These are phyloP conservation scores for Champsocephalus gunnari DNA, from an alignment of 2,797 vertebrate genomes.

Conservation along the genomic window DNA sequence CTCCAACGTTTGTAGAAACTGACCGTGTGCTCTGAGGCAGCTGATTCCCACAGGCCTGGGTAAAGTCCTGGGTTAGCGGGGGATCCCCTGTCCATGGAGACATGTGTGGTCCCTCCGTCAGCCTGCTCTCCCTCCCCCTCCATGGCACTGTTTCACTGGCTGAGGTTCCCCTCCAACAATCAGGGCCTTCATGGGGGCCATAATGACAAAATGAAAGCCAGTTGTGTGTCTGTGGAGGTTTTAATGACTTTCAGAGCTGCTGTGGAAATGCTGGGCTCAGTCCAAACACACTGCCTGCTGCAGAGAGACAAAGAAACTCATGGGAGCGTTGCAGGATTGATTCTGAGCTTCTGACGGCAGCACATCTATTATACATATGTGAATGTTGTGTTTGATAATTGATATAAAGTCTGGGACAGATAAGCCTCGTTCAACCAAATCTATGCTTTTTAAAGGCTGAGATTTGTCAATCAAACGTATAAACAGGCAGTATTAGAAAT, in stretches of 20 bases:
- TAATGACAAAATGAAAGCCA: conserved; percentile 77
- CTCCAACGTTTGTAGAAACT: background rate
- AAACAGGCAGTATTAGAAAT: background rate
- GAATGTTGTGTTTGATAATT: background rate
- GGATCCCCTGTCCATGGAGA: conserved; percentile 65
- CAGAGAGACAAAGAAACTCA: conserved; percentile 50
- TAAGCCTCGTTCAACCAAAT: background rate
- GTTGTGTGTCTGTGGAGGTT: conserved; percentile 73
- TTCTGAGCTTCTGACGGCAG: conserved; percentile 5
- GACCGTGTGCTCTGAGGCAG: conserved; percentile 28
- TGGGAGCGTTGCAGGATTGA: conserved; percentile 14
- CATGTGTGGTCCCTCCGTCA: conserved; percentile 69
- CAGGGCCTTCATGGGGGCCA: conserved; percentile 71
- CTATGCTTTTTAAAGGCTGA: background rate
- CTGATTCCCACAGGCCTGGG: conserved; percentile 53
- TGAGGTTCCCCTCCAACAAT: conserved; percentile 69
- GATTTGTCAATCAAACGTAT: background rate
- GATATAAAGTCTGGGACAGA: background rate
- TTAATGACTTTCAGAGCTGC: conserved; percentile 79
- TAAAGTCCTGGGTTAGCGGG: conserved; percentile 44
- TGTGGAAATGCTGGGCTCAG: conserved; percentile 62
- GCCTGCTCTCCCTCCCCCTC: conserved; percentile 60
- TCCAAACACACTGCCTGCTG: conserved; percentile 57
- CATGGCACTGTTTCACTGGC: conserved; percentile 59
- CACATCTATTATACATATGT: background rate